Base-by-base conservation (phyloP, 1,140 invertebrate species). In the Neodiprion virginianus region DNA sequence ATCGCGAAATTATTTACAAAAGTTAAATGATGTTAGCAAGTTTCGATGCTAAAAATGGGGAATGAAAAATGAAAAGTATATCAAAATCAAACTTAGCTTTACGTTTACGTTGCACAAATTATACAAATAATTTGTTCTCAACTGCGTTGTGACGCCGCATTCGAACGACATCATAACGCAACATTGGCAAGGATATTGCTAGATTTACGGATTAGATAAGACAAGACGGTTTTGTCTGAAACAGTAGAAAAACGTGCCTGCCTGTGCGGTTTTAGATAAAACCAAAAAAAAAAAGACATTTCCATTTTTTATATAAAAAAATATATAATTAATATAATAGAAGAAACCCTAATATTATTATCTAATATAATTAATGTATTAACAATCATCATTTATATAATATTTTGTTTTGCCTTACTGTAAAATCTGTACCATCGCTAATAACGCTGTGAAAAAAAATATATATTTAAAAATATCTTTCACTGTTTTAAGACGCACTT, bases 381-480 rank as follows among this genome's bases (percentile, higher is more conserved):
- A 87, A 86, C 80, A 79, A 79, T 69, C 67, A 74, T 83, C 82
- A 80, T 82, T 72, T 79, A 75, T 69, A 79, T 77, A 75, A 78
- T 61, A 75, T 79, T 79, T 78, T 78, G 71, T 75, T 81, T 82
- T 77, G 77, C 79, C 75, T 81, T 78, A 81, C 75, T 84, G 82
- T 84, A 81, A 86, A 85, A 83, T 84, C 79, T 84, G 79, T 83
- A 86, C 82, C 77, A 76, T 77, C 74, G 78, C 79, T 85, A 85
- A 82, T 86, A 84, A 83, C 81, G 82, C 79, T 86, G 83, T 84
- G 81, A 83, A 83, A 80, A 79, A 77, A 79, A 80, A 82, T 80
- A 81, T 80, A 82, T 79, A 82, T 80, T 79, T 80, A 80, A 79
- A 81, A 77, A 82, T 79, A 79, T 80, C n/a, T 61, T 17, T 40